Evolutionary conservation across 2,113 vertebrate species (phyloP).

Genomic region (Callorhinus ursinus): DNA sequence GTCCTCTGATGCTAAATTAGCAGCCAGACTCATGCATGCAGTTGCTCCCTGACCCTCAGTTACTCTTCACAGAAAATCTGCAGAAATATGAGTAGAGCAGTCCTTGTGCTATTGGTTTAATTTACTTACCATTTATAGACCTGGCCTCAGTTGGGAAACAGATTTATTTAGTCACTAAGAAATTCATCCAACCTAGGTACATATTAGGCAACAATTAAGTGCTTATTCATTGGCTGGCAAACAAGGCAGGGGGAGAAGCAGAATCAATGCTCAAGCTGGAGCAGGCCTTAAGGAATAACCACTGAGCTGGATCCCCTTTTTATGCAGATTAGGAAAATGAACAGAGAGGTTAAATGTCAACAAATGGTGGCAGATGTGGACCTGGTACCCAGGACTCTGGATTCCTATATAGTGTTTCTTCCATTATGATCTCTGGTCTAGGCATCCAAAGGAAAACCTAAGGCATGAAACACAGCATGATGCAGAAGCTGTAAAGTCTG

Average conservation of each 20-base stretch:
- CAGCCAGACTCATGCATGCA: slow-evolving; percentile 10
- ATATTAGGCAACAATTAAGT: slow-evolving; percentile 46
- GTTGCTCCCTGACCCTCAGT: slow-evolving; percentile 44
- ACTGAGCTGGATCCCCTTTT: not conserved
- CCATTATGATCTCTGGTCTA: not conserved
- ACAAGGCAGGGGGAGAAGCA: not conserved
- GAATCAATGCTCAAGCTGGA: not conserved
- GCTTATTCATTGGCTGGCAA: slow-evolving; percentile 48
- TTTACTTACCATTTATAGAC: slow-evolving; percentile 69
- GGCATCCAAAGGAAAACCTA: not conserved
- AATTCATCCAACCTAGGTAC: slow-evolving; percentile 39
- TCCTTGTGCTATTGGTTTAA: slow-evolving; percentile 58
- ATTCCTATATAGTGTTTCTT: not conserved
- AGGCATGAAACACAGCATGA: not conserved
- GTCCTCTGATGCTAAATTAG: slow-evolving; percentile 46
- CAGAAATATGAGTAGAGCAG: slow-evolving; percentile 60
- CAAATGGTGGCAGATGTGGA: not conserved
- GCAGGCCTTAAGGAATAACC: not conserved
- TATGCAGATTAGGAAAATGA: not conserved
- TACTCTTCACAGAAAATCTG: slow-evolving; percentile 63
- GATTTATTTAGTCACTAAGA: slow-evolving; percentile 67
- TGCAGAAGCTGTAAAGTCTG: not conserved
- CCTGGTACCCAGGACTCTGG: not conserved
- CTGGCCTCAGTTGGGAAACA: slow-evolving; percentile 54
- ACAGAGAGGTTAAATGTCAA: not conserved